A percentile compares a stretch with the other conserved stretches of the same genome.
phyloP scores from a whole-genome alignment of 2,797 vertebrate species.

The Hyperoplus immaculatus region DNA sequence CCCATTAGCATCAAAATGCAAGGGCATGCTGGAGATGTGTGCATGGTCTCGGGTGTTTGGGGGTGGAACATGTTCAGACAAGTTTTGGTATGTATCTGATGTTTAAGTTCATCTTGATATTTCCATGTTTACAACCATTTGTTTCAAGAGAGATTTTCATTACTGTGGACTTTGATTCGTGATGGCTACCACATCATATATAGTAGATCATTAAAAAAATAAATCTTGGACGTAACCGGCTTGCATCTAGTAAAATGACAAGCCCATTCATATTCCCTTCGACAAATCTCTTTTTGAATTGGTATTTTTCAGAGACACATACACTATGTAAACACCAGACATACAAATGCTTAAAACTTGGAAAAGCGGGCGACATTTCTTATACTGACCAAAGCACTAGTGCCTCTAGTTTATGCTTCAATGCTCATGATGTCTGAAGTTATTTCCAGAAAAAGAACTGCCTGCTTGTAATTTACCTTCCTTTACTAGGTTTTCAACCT shows the following conservation, averaged over 20 bases:
- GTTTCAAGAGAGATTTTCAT: neutral
- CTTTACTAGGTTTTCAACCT: slow-evolving; percentile 53
- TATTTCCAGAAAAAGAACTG: slow-evolving; percentile 22
- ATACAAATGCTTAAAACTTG: neutral
- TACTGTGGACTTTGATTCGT: neutral
- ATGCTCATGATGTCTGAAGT: neutral
- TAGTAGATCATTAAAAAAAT: neutral
- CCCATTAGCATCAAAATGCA: slow-evolving; percentile 37
- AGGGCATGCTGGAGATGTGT: neutral
- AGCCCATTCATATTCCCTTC: neutral
- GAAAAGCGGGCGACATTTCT: neutral
- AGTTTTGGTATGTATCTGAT: neutral
- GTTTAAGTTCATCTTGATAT: neutral
- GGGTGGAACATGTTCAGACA: neutral
- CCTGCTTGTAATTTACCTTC: slow-evolving; percentile 41
- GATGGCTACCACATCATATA: neutral
- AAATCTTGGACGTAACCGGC: too few relatives aligned
- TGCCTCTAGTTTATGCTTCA: slow-evolving; percentile 1
- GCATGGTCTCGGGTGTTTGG: slow-evolving; percentile 1
- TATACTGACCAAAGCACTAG: slow-evolving; percentile 1
- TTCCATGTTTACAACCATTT: neutral
- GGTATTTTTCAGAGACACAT: neutral
- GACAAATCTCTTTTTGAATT: neutral
- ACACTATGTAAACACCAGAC: neutral
- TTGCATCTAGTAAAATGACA: neutral